phyloP scores from a whole-genome alignment of 2,888 invertebrate species.

The Epirrita christyi region DNA sequence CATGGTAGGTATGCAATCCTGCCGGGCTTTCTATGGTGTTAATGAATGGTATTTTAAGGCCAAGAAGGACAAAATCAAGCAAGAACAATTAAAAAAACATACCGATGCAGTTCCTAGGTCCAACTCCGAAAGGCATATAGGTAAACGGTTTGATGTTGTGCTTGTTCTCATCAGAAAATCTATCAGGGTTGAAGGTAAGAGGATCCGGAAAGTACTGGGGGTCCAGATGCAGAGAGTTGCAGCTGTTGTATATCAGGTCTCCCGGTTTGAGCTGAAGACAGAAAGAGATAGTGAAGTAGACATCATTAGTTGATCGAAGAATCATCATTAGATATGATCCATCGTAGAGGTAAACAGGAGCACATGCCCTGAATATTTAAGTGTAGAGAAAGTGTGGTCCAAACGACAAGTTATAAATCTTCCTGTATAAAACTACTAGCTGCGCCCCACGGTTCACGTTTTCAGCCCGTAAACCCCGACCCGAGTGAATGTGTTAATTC shows the following conservation, averaged over 20 bases:
- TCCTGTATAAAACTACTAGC: no score
- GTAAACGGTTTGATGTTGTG: slow-evolving; percentile 71
- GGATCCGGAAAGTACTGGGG: slow-evolving; percentile 54
- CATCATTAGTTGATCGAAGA: no score
- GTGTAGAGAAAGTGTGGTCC: no score
- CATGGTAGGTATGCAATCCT: no score
- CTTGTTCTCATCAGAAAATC: slow-evolving; percentile 71
- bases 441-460: no score
- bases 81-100: slow-evolving; percentile 21
- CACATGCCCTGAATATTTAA: not conserved
- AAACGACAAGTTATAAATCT: no score
- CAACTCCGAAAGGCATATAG: slow-evolving; percentile 81
- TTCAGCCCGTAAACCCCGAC: no score
- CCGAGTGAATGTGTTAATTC: no score
- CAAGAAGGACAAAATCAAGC: no score
- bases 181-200: slow-evolving; percentile 67
- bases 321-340: no score
- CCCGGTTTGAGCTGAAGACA: slow-evolving; percentile 51
- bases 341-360: not conserved
- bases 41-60: no score
- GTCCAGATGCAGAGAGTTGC: slow-evolving; percentile 60
- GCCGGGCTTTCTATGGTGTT: no score
- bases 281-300: not conserved
- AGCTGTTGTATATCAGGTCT: slow-evolving; percentile 53
- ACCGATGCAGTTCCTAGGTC: slow-evolving; percentile 83